Conservation (phyloP, 2,888 invertebrate species). For the Apeira syringaria region DNA sequence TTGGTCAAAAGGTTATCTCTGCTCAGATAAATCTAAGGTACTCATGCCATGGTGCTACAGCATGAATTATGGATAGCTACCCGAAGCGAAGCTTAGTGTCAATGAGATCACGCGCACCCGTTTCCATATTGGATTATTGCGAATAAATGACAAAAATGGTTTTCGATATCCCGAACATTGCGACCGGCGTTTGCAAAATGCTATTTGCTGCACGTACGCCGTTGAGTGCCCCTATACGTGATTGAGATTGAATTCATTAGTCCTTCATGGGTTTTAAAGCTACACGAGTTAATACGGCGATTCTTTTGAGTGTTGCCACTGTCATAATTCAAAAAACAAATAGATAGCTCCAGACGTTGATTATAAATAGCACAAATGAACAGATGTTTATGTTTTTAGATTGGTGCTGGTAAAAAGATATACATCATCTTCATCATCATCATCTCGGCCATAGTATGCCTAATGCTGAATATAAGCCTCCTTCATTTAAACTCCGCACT, state of each 20-base stretch:
- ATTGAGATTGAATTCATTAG: constrained; percentile 24
- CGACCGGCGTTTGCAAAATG: constrained; percentile 31
- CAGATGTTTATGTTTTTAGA: no score
- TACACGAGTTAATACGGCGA: not conserved
- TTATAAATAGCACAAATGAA: no score
- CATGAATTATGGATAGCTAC: constrained; percentile 74
- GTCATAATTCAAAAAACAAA: no score
- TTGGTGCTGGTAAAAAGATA: no score
- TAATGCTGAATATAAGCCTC: no score
- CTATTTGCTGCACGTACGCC: constrained; percentile 27
- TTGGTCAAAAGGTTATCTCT: no score
- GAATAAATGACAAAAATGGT: constrained; percentile 73
- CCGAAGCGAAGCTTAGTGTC: constrained; percentile 67
- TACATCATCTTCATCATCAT: no score
- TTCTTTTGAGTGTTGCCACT: no score
- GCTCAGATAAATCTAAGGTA: constrained; percentile 1
- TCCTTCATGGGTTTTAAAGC: not conserved
- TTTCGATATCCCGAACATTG: constrained; percentile 42
- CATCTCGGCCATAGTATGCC: no score
- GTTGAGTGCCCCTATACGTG: constrained; percentile 28
- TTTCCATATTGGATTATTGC: constrained; percentile 74
- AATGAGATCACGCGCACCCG: constrained; percentile 74
- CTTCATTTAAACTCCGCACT: no score
- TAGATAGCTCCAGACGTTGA: no score
- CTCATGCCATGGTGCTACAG: constrained; percentile 25